Base-by-base conservation (phyloP, 1,140 invertebrate species). In the Drosophila athabasca region DNA sequence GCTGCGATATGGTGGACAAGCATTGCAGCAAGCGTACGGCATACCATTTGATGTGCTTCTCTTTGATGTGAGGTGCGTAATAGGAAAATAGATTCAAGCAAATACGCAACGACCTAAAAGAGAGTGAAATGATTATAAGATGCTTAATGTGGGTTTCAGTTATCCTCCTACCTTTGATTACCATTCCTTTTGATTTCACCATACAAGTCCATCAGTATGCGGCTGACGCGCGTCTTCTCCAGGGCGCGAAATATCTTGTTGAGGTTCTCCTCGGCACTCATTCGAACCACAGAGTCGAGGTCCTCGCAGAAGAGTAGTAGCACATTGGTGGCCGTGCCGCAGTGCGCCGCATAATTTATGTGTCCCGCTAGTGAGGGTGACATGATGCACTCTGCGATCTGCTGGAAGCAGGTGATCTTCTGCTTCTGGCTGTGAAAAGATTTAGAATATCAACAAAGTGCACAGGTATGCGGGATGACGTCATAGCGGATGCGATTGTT, bases 141-240 rank as follows among this genome's bases (percentile, higher is more conserved):
- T 17, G 11, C 11, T 13, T 5, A 39, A 0, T 5, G 11, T 39
- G 11, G 11, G 1, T 4, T 13, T 39, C 5, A 13, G n/a, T n/a
- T 11, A 19, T 6, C 0, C 0, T 5, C 60, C 43, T 59, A 91
- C 90, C 88, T 67, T 50, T 92, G 83, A 54, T 92, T 92, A 3
- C 95, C 95, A 92, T 96, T 96, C 79, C 95, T 95, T 85, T 96
- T 96, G 31, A 97, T 96, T 92, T 96, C 96, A 76, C 95, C 95
- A 84, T 95, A 96, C n/a, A 97, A 91, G 89, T 96, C 96, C 75
- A 96, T 94, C 77, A 96, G 94, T 52, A 97, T 93, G 79, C 96
- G 94, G 15, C 94, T 93, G 9, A 96, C 92, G 26, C 93, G 94
- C n/a, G 77, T 82, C 67, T 79, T 84, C 26, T 88, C 90, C 62